Conservation (phyloP, 2,797 vertebrate species). For the Pseudochirops cupreus region DNA sequence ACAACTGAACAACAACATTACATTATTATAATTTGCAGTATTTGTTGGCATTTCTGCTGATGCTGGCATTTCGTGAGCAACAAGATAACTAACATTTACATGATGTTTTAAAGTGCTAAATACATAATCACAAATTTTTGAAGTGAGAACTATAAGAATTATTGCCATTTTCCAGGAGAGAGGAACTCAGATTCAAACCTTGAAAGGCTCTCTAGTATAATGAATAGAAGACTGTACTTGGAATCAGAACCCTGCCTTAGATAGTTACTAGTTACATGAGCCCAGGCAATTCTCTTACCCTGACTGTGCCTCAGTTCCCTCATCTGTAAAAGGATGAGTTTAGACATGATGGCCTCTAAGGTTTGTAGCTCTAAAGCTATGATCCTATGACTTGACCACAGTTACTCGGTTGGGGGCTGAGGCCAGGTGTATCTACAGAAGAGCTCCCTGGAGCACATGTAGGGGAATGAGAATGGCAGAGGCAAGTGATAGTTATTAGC, state of each 20-base stretch:
- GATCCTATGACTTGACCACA: neutral
- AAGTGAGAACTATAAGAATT: neutral
- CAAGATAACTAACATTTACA: neutral
- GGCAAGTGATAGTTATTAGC: neutral
- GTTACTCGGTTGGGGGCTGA: neutral
- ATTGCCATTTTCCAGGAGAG: neutral
- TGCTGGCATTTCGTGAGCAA: no score
- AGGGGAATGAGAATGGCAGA: neutral
- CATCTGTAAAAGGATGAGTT: neutral
- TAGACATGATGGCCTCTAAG: neutral
- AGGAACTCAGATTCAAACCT: neutral
- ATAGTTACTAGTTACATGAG: neutral
- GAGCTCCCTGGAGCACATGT: neutral
- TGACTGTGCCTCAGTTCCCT: neutral
- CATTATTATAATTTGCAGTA: no score
- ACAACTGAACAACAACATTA: no score
- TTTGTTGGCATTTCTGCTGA: neutral
- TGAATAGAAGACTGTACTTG: neutral
- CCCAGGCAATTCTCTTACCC: neutral
- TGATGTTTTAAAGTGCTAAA: neutral
- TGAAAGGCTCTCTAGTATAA: neutral
- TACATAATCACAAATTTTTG: neutral
- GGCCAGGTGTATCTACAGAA: neutral
- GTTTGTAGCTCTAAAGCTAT: neutral
- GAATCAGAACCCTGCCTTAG: neutral